Percentiles rank a stretch among this genome's conserved stretches.
These are phyloP conservation scores for Corythornis leucogaster DNA, from an alignment of 2,797 vertebrate species.

Conservation along the genomic window DNA sequence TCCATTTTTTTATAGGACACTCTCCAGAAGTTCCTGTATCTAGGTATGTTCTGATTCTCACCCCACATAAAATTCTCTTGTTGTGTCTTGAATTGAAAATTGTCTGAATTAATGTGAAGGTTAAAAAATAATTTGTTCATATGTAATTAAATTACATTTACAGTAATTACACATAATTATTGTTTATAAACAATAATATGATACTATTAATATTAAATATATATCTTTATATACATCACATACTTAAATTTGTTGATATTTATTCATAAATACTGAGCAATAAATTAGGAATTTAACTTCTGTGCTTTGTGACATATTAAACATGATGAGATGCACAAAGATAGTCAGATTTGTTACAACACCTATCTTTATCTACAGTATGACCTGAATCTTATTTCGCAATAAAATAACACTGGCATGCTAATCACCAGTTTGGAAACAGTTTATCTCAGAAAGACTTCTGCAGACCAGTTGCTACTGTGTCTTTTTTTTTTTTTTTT, in stretches of 20 bases:
- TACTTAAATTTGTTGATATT: neutral
- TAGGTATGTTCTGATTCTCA: conserved; percentile 75
- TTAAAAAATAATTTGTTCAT: neutral
- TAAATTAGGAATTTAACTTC: neutral
- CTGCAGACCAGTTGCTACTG: neutral
- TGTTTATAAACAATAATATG: neutral
- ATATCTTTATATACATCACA: neutral
- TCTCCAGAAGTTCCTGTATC: conserved; percentile 82
- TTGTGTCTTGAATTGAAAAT: neutral
- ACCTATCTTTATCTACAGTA: neutral
- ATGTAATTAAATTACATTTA: neutral
- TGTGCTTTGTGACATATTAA: neutral
- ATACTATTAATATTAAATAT: neutral
- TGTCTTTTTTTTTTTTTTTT: no score
- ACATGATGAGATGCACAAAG: neutral
- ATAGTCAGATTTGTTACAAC: neutral
- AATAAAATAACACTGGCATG: neutral
- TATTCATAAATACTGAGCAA: neutral
- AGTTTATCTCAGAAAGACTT: neutral
- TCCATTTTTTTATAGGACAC: conserved; percentile 67
- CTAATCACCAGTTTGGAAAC: neutral
- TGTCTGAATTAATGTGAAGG: neutral
- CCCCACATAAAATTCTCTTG: neutral
- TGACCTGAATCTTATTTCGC: neutral
- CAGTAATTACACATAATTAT: neutral